Evolutionary conservation across 2,888 invertebrate genomes (phyloP), one percentile per base, ranked within the genome.

Genomic region (Phasia obesa): DNA sequence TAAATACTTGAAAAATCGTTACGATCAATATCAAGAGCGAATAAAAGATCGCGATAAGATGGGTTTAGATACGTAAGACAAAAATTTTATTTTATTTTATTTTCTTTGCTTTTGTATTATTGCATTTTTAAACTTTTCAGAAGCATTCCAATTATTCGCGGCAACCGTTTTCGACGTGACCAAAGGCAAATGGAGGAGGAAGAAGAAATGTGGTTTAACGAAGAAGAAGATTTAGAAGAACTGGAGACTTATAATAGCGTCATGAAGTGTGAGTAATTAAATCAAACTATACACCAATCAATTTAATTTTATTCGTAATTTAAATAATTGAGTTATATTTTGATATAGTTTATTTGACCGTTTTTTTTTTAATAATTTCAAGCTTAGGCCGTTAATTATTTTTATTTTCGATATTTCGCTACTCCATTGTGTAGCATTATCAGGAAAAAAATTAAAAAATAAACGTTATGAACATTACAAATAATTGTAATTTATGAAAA

Each of bases 131-230:
- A 13, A 38, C 21, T 53, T 70, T 84, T 42, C 42, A 89, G 89
- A 78, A 88, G 89, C 84, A 87, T 91, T 86, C 91, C 97, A 78
- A 95, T 97, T 88, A 93, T 98, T 86, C 94, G 97, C 85, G 94
- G 93, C 86, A 88, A 87, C 74, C 94, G 98, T 86, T 98, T 96
- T 92, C 93, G 98, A 84, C 94, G 98, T 84, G 98, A 99, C 92
- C 97, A 97, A 87, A 94, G 98, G 74, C 96, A 97, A 90, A 94
- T 98, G 88, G 99, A 99, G 86, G 98, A 99, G 89, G 99, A 99
- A 87, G 99, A 99, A 90, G 99, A 99, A 92, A 97, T 98, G 95
- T 99, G 98, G 98, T 99, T 99, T 92, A 98, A 98, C 90, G 98
- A 98, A 88, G 99, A 99, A 86, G 98, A 98, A 90, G 98, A 97